phyloP scores from a whole-genome alignment of 2,888 invertebrate genomes.

The Chymomyza fuscimana region DNA sequence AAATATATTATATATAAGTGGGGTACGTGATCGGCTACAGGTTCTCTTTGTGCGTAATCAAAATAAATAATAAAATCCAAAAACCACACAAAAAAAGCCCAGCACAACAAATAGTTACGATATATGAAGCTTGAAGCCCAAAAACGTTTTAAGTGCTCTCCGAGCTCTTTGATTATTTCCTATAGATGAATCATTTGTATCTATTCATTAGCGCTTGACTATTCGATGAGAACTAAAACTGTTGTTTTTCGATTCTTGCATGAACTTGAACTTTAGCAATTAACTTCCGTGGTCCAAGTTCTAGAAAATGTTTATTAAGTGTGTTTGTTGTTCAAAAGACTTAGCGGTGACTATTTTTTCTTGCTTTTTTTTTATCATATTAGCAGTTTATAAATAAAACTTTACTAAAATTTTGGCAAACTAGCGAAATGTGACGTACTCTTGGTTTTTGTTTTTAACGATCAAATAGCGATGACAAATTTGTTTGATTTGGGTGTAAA shows the following conservation, averaged over 20 bases:
- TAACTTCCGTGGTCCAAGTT: not conserved
- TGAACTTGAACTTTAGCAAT: not conserved
- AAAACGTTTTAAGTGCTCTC: slow-evolving; percentile 24
- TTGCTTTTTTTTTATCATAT: too few species aligned
- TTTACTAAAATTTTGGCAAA: too few species aligned
- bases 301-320: not conserved
- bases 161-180: slow-evolving; percentile 44
- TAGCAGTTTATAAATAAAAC: too few species aligned
- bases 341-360: not conserved
- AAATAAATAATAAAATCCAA: not conserved
- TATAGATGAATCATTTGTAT: slow-evolving; percentile 46
- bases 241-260: not conserved
- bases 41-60: slow-evolving; percentile 8
- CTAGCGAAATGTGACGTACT: too few species aligned
- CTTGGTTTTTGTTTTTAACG: too few species aligned
- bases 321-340: not conserved
- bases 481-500: too few species aligned
- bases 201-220: slow-evolving; percentile 9
- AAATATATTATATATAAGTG: slow-evolving; percentile 33
- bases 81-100: slow-evolving; percentile 16
- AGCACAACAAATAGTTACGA: not conserved
- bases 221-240: not conserved
- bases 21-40: slow-evolving; percentile 46
- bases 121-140: slow-evolving; percentile 26
- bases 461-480: too few species aligned